Percentiles rank a stretch among this genome's conserved stretches.
phyloP scores from a whole-genome alignment of 1,140 invertebrate species.

The Drosophila nebulosa region DNA sequence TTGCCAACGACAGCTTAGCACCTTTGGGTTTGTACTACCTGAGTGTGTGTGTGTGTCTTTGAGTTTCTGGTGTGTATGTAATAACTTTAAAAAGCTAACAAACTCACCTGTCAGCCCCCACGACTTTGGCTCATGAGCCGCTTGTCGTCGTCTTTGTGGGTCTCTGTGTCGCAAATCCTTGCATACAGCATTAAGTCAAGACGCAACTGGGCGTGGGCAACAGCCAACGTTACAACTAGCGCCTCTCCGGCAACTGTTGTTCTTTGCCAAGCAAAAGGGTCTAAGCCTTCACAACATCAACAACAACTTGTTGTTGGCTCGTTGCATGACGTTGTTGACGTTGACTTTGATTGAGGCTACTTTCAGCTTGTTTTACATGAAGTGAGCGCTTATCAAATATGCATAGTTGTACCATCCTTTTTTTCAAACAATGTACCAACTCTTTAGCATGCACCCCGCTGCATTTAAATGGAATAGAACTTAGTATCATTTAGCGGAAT shows the following conservation, averaged over 20 bases:
- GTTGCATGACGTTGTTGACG: conserved; percentile 12
- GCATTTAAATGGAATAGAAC: neutral
- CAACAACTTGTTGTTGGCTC: conserved; percentile 26
- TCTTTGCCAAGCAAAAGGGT: conserved; percentile 38
- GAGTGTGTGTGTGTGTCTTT: conserved; percentile 11
- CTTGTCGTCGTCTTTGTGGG: conserved; percentile 35
- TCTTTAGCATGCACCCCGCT: conserved; percentile 11
- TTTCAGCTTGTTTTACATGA: conserved; percentile 25
- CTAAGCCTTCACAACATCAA: conserved; percentile 47
- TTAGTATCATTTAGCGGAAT: neutral
- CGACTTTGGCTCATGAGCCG: conserved; percentile 22
- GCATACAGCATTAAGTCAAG: conserved; percentile 65
- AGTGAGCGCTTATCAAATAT: conserved; percentile 51
- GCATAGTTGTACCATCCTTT: conserved; percentile 30
- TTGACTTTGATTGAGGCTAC: neutral
- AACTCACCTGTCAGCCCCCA: conserved; percentile 34
- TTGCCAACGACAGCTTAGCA: conserved; percentile 16
- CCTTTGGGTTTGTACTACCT: conserved; percentile 25
- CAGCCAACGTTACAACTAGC: too few relatives aligned
- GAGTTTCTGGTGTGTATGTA: conserved; percentile 39
- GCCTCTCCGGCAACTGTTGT: too few relatives aligned
- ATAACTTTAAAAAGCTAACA: conserved; percentile 74
- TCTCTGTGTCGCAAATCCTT: conserved; percentile 54
- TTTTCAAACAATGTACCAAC: conserved; percentile 1
- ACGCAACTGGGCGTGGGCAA: conserved; percentile 42